Conservation (phyloP, 1,140 invertebrate species). For the Drosophila chauvacae region DNA sequence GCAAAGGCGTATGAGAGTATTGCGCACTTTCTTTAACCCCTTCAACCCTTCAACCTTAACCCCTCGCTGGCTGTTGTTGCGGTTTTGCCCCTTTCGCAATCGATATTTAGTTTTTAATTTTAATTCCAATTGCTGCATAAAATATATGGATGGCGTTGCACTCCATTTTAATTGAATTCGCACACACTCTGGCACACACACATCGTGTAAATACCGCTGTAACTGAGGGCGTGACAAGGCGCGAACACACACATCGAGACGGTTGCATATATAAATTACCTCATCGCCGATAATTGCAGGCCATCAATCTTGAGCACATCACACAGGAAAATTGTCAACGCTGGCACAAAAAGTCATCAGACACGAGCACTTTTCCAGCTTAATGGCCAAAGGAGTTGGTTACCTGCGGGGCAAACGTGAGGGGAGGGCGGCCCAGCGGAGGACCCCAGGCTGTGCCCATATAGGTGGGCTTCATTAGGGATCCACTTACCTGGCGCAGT, state of each 20-base stretch:
- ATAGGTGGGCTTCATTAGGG: constrained; percentile 63
- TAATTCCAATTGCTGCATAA: constrained; percentile 75
- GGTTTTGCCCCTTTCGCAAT: constrained; percentile 50
- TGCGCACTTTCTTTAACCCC: constrained; percentile 45
- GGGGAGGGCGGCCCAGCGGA: neutral
- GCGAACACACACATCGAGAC: constrained; percentile 14
- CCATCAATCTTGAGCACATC: constrained; percentile 81
- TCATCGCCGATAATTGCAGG: constrained; percentile 79
- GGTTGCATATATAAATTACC: constrained; percentile 78
- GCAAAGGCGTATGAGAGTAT: constrained; percentile 21
- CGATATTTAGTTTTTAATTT: constrained; percentile 81
- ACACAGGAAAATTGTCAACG: constrained; percentile 78
- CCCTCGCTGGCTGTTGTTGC: neutral
- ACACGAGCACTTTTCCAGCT: constrained; percentile 65
- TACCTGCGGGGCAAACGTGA: neutral
- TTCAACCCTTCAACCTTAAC: constrained; percentile 25
- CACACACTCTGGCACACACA: constrained; percentile 4
- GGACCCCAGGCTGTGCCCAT: constrained; percentile 20
- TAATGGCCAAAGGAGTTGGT: constrained; percentile 41
- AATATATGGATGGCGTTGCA: constrained; percentile 64
- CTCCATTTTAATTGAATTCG: constrained; percentile 79
- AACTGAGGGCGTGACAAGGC: constrained; percentile 55
- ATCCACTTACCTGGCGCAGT: constrained; percentile 19
- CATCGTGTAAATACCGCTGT: constrained; percentile 1
- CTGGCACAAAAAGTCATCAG: constrained; percentile 73